Base-by-base conservation (phyloP, 2,888 invertebrate genomes). In the Agrochola macilenta region DNA sequence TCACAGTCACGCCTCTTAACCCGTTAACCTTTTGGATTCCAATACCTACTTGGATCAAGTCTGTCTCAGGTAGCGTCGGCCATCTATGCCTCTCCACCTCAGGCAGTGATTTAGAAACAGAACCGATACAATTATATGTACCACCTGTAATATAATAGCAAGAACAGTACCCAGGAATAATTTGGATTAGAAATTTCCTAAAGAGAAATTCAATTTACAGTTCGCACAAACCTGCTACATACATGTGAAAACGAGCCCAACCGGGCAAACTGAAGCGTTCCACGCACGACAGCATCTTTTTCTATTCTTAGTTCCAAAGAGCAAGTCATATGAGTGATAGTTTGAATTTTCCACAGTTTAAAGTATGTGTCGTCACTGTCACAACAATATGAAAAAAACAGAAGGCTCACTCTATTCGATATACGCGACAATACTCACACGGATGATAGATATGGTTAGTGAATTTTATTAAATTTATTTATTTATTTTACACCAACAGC, bases 261-360 rank as follows among this genome's bases (percentile, higher is more conserved):
- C 20, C 20, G 66, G 64, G 65, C 30, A 12, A 23, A 5, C 30
- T 4, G 14, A 12, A 5, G 30, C 49, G 30, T 5, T 14, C 35
- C 4, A 61, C 26, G 49, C 4, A 61, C 26, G 49, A 49, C 35
- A n/a, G 8, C 20, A 49, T 60, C 17, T 60, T 60, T 60, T 80
- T 54, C 63, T 30, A 20, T 43, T 35, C 23, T 5, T 63, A 23
- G 58, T 63, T 63, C 17, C 43, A 79, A 79, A 57, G 23, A 64
- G 72, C 72, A 61, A 81, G 83, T 81, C 85, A 84, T 52, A 69
- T 69, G 84, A 77, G 57, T 73, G 66, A 76, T 77, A 68, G 85
- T 85, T 74, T 23, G 30, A 78, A 74, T 75, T 73, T 81, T 74
- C 54, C 43, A 66, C 68, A 69, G 69, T 65, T 69, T 78, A 63